phyloP scores from a whole-genome alignment of 2,888 invertebrate species.

The Asteroscopus sphinx region DNA sequence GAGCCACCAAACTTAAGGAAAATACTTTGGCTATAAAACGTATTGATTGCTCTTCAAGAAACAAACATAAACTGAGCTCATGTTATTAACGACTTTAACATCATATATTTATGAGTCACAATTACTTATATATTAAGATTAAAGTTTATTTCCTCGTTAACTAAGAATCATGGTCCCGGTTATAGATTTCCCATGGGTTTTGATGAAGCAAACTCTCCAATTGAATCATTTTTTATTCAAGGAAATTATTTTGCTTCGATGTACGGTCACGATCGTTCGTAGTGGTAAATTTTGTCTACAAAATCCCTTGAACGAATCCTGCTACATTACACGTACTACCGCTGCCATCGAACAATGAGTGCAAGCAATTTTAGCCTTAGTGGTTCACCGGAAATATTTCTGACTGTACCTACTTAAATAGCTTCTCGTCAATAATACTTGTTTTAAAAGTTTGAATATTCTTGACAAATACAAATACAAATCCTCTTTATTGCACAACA shows the following conservation, averaged over 20 bases:
- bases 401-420: too few species aligned
- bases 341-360: too few species aligned
- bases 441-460: not conserved
- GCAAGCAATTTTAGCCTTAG: too few species aligned
- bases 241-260: slow-evolving; percentile 5
- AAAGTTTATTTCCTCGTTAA: slow-evolving; percentile 28
- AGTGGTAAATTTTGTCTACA: not conserved
- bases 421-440: not conserved
- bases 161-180: slow-evolving; percentile 10
- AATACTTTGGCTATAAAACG: slow-evolving; percentile 9
- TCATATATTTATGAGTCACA: slow-evolving; percentile 29
- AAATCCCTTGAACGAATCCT: too few species aligned
- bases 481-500: too few species aligned
- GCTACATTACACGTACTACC: too few species aligned
- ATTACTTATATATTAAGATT: slow-evolving; percentile 39
- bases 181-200: slow-evolving; percentile 30
- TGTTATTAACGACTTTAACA: slow-evolving; percentile 29
- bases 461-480: too few species aligned
- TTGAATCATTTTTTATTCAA: slow-evolving; percentile 37
- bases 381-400: not conserved
- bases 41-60: slow-evolving; percentile 28
- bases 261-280: too few species aligned
- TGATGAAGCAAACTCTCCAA: slow-evolving; percentile 14
- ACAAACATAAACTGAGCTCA: slow-evolving; percentile 29
- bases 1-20: not conserved